Evolutionary conservation across 2,113 vertebrate genomes (phyloP).

Genomic region (Scomber japonicus): DNA sequence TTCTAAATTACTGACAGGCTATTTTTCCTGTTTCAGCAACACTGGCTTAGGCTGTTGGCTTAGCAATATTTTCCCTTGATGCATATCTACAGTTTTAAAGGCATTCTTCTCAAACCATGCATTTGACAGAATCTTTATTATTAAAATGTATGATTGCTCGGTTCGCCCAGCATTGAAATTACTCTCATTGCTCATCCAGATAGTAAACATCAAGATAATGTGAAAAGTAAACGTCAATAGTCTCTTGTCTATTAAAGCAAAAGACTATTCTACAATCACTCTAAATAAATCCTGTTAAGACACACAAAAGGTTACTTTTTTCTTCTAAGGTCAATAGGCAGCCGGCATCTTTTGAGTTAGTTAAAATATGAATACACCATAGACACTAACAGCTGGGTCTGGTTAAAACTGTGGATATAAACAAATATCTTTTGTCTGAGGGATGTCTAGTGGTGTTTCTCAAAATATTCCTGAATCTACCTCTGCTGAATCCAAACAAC

Average conservation of each 20-base stretch:
- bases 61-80: conserved; percentile 76
- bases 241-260: conserved; percentile 55
- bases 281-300: conserved; percentile 42
- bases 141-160: conserved; percentile 79
- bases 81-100: conserved; percentile 76
- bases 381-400: neutral
- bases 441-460: neutral
- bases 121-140: conserved; percentile 78
- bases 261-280: conserved; percentile 38
- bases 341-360: conserved; percentile 9
- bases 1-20: conserved; percentile 79
- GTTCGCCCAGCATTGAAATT: conserved; percentile 71
- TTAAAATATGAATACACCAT: conserved; percentile 8
- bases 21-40: conserved; percentile 75
- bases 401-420: conserved; percentile 7
- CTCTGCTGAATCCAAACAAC: conserved; percentile 41
- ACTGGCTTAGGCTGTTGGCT: conserved; percentile 63
- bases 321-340: conserved; percentile 22
- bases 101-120: conserved; percentile 77
- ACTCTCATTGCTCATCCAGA: conserved; percentile 74
- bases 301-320: conserved; percentile 29
- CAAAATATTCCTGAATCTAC: neutral
- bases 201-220: conserved; percentile 68
- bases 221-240: conserved; percentile 64
- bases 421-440: neutral